Conservation (phyloP, 92 coral and sea anemone species). For the Desmophyllum pertusum region DNA sequence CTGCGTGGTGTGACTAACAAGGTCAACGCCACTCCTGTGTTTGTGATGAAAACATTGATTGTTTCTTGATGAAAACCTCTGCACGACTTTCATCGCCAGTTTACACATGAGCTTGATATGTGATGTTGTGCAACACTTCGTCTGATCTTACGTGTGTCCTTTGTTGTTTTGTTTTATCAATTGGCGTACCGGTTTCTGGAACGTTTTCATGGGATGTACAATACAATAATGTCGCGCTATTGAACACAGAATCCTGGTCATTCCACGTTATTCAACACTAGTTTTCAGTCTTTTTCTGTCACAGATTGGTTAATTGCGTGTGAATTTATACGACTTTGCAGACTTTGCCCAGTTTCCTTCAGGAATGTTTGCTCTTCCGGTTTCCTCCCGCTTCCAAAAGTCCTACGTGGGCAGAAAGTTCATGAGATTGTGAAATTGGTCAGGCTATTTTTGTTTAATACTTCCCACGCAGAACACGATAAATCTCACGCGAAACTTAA, state of each 20-base stretch:
- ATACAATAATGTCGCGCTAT: background rate
- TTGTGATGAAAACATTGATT: conserved; percentile 8
- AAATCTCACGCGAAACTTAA: background rate
- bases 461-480: conserved; percentile 30
- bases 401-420: conserved; percentile 24
- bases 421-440: background rate
- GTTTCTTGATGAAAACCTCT: background rate
- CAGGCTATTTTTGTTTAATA: conserved; percentile 1
- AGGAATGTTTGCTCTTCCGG: conserved; percentile 21
- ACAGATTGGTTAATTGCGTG: background rate
- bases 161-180: background rate
- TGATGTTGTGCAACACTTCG: background rate
- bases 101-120: no score
- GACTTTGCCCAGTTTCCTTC: background rate
- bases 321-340: background rate
- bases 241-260: background rate
- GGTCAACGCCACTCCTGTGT: background rate
- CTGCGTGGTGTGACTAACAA: background rate
- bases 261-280: background rate
- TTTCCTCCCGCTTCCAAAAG: background rate
- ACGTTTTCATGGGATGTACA: background rate
- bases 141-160: background rate
- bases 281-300: background rate
- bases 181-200: no score
- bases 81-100: background rate